phyloP scores from a whole-genome alignment of 1,140 invertebrate species.

The Batillaria attramentaria region DNA sequence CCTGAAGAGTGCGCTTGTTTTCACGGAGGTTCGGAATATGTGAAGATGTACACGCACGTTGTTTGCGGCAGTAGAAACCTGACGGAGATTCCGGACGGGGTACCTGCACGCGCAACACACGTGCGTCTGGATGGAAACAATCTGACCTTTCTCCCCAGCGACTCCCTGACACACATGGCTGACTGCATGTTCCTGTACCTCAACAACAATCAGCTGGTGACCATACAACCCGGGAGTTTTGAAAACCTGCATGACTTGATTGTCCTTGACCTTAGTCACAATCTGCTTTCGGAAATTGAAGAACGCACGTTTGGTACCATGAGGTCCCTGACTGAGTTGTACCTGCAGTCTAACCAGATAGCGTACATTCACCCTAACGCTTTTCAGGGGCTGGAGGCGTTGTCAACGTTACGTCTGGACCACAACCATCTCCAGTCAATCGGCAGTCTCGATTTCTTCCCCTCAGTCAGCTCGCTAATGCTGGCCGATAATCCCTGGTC shows the following conservation, averaged over 20 bases:
- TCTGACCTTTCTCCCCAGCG: slow-evolving; percentile 28
- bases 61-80: slow-evolving; percentile 39
- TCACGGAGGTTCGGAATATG: slow-evolving; percentile 20
- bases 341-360: slow-evolving; percentile 48
- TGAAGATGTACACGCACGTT: slow-evolving; percentile 28
- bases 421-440: slow-evolving; percentile 41
- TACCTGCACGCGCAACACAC: slow-evolving; percentile 41
- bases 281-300: slow-evolving; percentile 32
- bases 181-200: slow-evolving; percentile 40
- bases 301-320: slow-evolving; percentile 37
- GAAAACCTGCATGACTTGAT: slow-evolving; percentile 28
- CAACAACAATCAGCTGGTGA: slow-evolving; percentile 39
- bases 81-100: slow-evolving; percentile 23
- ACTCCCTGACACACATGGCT: slow-evolving; percentile 28
- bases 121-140: slow-evolving; percentile 53
- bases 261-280: slow-evolving; percentile 44
- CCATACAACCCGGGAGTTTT: slow-evolving; percentile 42
- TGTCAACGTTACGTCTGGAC: slow-evolving; percentile 38
- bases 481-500: slow-evolving; percentile 51
- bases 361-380: slow-evolving; percentile 33
- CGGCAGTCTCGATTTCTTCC: neutral
- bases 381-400: slow-evolving; percentile 32
- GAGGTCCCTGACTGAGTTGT: slow-evolving; percentile 31
- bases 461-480: slow-evolving; percentile 13
- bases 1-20: slow-evolving; percentile 45